Evolutionary conservation across 2,888 invertebrate genomes (phyloP).

Genomic region (Drosophila pseudotalamancana): DNA sequence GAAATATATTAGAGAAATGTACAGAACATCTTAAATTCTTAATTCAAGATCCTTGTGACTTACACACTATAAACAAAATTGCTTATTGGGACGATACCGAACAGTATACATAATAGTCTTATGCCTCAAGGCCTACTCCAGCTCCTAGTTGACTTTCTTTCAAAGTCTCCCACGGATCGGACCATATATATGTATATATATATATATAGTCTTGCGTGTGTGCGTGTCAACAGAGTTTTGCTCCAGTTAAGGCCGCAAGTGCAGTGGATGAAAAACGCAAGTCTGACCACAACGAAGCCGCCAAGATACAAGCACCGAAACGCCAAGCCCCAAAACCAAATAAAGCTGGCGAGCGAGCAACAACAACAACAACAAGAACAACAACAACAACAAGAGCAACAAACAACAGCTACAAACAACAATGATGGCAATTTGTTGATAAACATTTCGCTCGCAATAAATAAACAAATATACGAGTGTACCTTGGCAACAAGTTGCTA

Average conservation of each 20-base stretch:
- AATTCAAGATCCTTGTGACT: too few species aligned
- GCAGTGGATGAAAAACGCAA: slow-evolving; percentile 35
- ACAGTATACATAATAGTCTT: neutral
- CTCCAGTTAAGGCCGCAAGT: slow-evolving; percentile 62
- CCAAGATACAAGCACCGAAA: slow-evolving; percentile 3
- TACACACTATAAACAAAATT: too few species aligned
- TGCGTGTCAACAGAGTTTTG: slow-evolving; percentile 54
- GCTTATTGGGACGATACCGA: too few species aligned
- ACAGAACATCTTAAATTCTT: too few species aligned
- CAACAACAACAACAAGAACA: slow-evolving; percentile 66
- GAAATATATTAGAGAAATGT: too few species aligned
- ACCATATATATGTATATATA: neutral
- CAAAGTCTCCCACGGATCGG: slow-evolving; percentile 22
- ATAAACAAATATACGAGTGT: slow-evolving; percentile 73
- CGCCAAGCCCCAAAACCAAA: slow-evolving; percentile 27
- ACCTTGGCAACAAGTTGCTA: slow-evolving; percentile 59
- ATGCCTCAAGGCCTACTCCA: neutral
- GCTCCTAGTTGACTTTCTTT: neutral
- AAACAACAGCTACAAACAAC: slow-evolving; percentile 54
- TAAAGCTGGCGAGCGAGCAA: slow-evolving; percentile 56
- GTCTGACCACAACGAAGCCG: slow-evolving; percentile 6
- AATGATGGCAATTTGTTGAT: slow-evolving; percentile 83
- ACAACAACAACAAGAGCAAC: slow-evolving; percentile 68
- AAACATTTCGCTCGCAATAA: slow-evolving; percentile 83
- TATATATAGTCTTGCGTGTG: slow-evolving; percentile 37